phyloP scores from a whole-genome alignment of 64 coral and sea anemone species.

The Stichodactyla helianthus region DNA sequence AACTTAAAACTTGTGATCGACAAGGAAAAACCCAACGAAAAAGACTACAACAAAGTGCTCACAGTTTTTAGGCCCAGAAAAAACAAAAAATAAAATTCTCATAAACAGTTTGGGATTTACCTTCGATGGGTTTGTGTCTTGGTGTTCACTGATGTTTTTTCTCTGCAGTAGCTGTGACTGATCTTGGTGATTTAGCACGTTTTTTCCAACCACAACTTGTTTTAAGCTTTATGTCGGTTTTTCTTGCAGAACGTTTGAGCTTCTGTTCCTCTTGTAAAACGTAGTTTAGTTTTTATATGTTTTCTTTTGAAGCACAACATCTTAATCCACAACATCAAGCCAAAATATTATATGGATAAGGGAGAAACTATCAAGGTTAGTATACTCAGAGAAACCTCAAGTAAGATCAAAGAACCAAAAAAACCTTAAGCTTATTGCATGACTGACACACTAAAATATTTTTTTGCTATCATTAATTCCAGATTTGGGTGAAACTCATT shows the following conservation, averaged over 20 bases:
- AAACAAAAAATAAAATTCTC: no score
- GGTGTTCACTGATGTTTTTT: no score
- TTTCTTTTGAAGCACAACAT: conserved; percentile 47
- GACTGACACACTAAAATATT: neutral
- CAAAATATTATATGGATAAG: conserved; percentile 53
- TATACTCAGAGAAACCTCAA: neutral
- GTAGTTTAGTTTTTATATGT: neutral
- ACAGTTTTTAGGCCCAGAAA: no score
- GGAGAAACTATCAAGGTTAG: conserved; percentile 61
- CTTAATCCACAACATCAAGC: conserved; percentile 42
- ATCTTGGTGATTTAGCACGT: no score
- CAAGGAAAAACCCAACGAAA: no score
- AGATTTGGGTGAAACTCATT: conserved; percentile 69
- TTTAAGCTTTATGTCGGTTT: neutral
- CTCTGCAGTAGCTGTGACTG: no score
- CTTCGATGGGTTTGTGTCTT: no score
- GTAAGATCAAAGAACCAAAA: neutral
- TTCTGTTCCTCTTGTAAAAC: neutral
- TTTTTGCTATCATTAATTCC: neutral
- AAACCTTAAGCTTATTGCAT: neutral
- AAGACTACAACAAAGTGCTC: no score
- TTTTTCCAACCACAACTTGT: neutral
- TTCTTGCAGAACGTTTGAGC: neutral
- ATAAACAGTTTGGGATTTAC: no score
- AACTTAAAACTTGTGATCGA: no score